A percentile compares a stretch with the other conserved stretches of the same genome.
Evolutionary conservation across 2,888 invertebrate genomes (phyloP).

Genomic region (Prosapia bicincta): DNA sequence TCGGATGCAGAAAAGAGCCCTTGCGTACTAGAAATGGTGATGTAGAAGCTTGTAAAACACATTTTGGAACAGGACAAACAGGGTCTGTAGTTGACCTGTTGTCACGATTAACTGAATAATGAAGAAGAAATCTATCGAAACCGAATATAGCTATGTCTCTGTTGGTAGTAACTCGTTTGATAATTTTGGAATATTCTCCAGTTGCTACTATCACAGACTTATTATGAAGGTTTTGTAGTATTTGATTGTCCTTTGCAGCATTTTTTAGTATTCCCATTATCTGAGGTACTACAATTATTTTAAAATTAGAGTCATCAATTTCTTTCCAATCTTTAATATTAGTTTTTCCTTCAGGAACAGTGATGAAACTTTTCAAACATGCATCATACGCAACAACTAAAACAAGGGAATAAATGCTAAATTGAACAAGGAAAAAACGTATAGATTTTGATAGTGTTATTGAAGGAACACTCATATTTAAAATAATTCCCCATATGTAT

Average conservation of each 20-base stretch:
- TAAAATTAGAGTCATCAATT: neutral
- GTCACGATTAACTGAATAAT: conserved; percentile 9
- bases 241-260: neutral
- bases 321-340: conserved; percentile 6
- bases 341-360: conserved; percentile 4
- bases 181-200: neutral
- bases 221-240: neutral
- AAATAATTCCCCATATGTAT: neutral
- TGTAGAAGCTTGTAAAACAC: conserved; percentile 6
- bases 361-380: conserved; percentile 2
- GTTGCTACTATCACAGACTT: neutral
- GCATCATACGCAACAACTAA: conserved; percentile 7
- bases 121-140: neutral
- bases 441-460: neutral
- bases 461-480: neutral
- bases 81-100: conserved; percentile 8
- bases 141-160: conserved; percentile 9
- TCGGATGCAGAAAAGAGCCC: neutral
- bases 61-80: neutral
- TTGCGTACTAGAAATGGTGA: conserved; percentile 8
- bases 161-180: neutral
- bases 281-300: conserved; percentile 1
- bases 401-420: conserved; percentile 5
- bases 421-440: neutral
- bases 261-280: conserved; percentile 4